Conservation (phyloP, 2,888 invertebrate species). For the Torymus texanus region DNA sequence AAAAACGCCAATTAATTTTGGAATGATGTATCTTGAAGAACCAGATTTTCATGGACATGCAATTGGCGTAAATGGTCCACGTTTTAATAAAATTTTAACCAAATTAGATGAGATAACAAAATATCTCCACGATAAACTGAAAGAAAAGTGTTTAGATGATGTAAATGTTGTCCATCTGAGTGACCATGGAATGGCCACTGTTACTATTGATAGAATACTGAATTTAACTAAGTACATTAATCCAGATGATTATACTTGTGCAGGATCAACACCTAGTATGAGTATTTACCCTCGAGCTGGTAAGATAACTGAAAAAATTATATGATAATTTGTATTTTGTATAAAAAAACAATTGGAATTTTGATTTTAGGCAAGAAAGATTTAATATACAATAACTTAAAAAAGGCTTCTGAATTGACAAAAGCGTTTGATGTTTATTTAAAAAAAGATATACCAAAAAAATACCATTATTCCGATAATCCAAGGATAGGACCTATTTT, state of each 20-base stretch:
- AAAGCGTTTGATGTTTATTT: slow-evolving; percentile 79
- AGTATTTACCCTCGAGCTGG: slow-evolving; percentile 79
- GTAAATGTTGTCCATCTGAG: slow-evolving; percentile 83
- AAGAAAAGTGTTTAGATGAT: slow-evolving; percentile 76
- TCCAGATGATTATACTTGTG: slow-evolving; percentile 75
- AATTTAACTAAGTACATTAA: slow-evolving; percentile 77
- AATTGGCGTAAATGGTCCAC: slow-evolving; percentile 77
- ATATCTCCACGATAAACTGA: slow-evolving; percentile 79
- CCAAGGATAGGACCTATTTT: slow-evolving; percentile 80
- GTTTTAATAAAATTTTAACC: slow-evolving; percentile 73
- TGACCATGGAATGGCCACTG: slow-evolving; percentile 84
- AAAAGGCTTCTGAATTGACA: slow-evolving; percentile 71
- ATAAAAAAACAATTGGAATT: background rate
- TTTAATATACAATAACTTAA: slow-evolving; percentile 76
- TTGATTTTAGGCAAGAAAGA: slow-evolving; percentile 74
- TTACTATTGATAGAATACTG: slow-evolving; percentile 77
- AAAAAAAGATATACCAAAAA: slow-evolving; percentile 78
- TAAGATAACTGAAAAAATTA: slow-evolving; percentile 61
- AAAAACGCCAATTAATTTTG: slow-evolving; percentile 81
- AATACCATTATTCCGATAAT: slow-evolving; percentile 81
- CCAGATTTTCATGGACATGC: slow-evolving; percentile 82
- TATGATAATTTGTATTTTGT: slow-evolving; percentile 15
- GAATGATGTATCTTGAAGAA: slow-evolving; percentile 83
- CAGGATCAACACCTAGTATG: slow-evolving; percentile 78
- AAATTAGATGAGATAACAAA: slow-evolving; percentile 77